These are phyloP conservation scores for Theodoxus fluviatilis DNA, from an alignment of 2,888 invertebrate species.

Conservation along the genomic window DNA sequence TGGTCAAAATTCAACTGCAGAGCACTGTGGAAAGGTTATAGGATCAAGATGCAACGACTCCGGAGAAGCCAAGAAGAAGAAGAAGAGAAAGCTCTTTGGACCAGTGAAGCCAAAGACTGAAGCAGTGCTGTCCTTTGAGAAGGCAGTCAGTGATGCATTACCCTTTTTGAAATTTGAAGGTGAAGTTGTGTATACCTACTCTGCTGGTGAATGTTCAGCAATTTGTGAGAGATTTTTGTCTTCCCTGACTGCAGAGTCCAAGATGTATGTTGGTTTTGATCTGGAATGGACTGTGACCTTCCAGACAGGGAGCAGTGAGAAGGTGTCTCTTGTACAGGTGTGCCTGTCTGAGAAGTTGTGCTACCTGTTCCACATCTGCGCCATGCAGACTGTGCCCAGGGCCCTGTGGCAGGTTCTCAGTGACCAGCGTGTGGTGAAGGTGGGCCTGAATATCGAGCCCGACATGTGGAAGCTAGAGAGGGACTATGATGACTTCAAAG, in stretches of 20 bases:
- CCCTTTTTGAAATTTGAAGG: slow-evolving; percentile 41
- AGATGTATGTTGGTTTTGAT: slow-evolving; percentile 47
- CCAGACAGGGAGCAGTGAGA: slow-evolving; percentile 39
- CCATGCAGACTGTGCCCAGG: slow-evolving; percentile 44
- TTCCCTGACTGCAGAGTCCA: slow-evolving; percentile 17
- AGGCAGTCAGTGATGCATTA: no score
- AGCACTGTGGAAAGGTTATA: no score
- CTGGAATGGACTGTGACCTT: slow-evolving; percentile 57
- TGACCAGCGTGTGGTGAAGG: slow-evolving; percentile 40
- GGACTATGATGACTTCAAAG: slow-evolving; percentile 49
- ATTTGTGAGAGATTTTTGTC: slow-evolving; percentile 47
- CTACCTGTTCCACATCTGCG: slow-evolving; percentile 51
- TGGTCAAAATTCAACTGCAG: no score
- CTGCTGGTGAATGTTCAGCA: slow-evolving; percentile 44
- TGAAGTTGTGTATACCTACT: slow-evolving; percentile 43
- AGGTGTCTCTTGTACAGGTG: slow-evolving; percentile 50
- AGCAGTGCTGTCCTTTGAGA: no score
- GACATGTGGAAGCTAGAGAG: slow-evolving; percentile 54
- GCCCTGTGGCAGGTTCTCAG: slow-evolving; percentile 40
- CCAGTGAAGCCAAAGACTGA: no score
- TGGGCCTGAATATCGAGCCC: slow-evolving; percentile 48
- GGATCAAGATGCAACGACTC: no score
- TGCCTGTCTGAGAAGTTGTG: slow-evolving; percentile 42
- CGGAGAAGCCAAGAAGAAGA: no score
- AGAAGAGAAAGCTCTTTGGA: no score